Evolutionary conservation across 2,113 vertebrate species (phyloP), one percentile per base, ranked within the genome.

Genomic region (Labeo rohita): DNA sequence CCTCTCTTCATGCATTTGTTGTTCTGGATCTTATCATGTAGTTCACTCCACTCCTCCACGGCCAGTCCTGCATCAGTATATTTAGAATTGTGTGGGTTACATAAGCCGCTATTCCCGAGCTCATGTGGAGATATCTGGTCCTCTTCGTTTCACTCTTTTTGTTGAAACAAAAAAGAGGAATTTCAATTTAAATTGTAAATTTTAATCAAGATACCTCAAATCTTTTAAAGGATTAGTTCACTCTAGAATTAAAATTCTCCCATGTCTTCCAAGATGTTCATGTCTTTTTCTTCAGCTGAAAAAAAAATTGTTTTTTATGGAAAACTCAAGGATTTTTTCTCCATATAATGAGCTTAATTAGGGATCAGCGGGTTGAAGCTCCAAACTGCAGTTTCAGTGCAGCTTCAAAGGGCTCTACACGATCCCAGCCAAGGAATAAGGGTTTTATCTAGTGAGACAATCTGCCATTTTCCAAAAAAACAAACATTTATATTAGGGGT

Each of bases 81-180:
- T 84, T 84, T 84, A 73, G 68, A 84, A 56, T 59, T 56, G 68
- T 84, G 82, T 84, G 82, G 66, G 82, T 73, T 84, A 84, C 65
- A 84, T 72, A 84, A 73, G 49, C 50, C 50, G 23, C 49, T 21
- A 54, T 72, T 72, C 66, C 49, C 43, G 21, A 84, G 18, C 66
- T 73, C 36, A 74, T 84, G 12, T 59, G 61, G 63, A 84, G 34
- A 54, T 34, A 73, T 39, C 39, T 84, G 66, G 10, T 23, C 21
- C 34, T 73, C 68, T 84, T 84, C 66, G 23, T 73, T 56, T 84
- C 12, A 10, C 54, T 84, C 66, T 83, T 81, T 83, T 16, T 43
- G 73, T 28, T 63, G n/a, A 3, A 70, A 12, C 8, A 18, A 36
- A 68, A 36, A 39, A 4, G 47, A 65, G n/a, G 1, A n/a, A 47